Percentiles rank a stretch among this genome's conserved stretches.
phyloP scores from a whole-genome alignment of 2,888 invertebrate genomes.

The Lomographa bimaculata region DNA sequence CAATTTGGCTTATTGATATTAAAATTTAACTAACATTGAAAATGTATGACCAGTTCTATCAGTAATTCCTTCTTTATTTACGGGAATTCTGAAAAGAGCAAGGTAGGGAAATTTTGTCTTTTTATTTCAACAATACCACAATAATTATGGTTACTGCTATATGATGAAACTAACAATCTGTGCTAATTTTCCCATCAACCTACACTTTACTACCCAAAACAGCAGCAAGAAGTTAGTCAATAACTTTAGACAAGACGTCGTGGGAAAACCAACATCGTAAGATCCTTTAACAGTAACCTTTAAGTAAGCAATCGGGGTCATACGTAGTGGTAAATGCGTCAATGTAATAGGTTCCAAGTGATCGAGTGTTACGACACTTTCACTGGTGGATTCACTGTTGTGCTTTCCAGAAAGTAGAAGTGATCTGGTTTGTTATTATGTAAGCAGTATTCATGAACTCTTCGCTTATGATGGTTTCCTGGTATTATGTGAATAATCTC shows the following conservation, averaged over 20 bases:
- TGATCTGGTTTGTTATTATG: slow-evolving; percentile 41
- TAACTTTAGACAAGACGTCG: slow-evolving; percentile 16
- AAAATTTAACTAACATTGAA: no score
- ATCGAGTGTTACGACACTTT: slow-evolving; percentile 39
- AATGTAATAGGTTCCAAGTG: slow-evolving; percentile 38
- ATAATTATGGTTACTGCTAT: no score
- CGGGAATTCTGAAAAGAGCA: no score
- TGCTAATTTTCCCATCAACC: no score
- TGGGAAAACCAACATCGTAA: slow-evolving; percentile 29
- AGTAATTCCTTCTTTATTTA: no score
- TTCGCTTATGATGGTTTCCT: slow-evolving; percentile 19
- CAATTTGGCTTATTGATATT: no score
- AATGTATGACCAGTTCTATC: no score
- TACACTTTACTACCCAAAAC: slow-evolving; percentile 5
- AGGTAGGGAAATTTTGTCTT: no score
- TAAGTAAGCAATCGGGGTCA: slow-evolving; percentile 22
- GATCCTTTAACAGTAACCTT: slow-evolving; percentile 22
- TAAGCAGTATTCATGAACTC: slow-evolving; percentile 27
- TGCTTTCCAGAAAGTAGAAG: slow-evolving; percentile 35
- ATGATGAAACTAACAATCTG: no score
- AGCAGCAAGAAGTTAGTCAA: slow-evolving; percentile 18
- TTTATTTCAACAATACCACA: no score
- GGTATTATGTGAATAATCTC: slow-evolving; percentile 17
- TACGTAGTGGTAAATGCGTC: slow-evolving; percentile 32
- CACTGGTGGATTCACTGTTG: slow-evolving; percentile 46